Percentiles rank a stretch among this genome's conserved stretches.
Conservation (phyloP, 2,888 invertebrate genomes). For the Tipula vernalis region DNA sequence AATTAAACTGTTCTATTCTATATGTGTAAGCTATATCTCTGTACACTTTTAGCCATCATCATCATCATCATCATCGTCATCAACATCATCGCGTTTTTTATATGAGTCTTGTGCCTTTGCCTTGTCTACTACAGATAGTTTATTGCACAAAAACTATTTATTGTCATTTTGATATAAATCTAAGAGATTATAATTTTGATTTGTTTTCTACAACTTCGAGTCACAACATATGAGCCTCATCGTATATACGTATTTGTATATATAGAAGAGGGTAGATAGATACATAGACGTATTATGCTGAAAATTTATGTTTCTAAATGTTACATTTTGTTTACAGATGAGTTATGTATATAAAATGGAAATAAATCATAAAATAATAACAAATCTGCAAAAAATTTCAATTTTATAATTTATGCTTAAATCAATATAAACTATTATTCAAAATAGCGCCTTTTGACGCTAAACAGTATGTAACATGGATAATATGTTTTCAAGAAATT, state of each 20-base stretch:
- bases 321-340: background rate
- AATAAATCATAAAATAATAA: background rate
- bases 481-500: background rate
- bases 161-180: background rate
- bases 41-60: background rate
- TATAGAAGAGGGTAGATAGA: background rate
- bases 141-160: background rate
- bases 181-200: background rate
- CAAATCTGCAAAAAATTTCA: background rate
- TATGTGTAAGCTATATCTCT: background rate
- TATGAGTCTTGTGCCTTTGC: background rate
- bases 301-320: background rate
- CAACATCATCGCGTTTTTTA: background rate
- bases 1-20: background rate
- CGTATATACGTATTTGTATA: background rate
- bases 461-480: background rate
- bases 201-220: background rate
- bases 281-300: background rate
- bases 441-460: background rate
- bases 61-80: background rate
- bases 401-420: background rate
- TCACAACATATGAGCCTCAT: background rate
- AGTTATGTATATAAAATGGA: background rate
- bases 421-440: background rate
- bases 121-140: background rate